These are phyloP conservation scores for Xenentodon cancila DNA, from an alignment of 2,797 vertebrate genomes.

Conservation along the genomic window DNA sequence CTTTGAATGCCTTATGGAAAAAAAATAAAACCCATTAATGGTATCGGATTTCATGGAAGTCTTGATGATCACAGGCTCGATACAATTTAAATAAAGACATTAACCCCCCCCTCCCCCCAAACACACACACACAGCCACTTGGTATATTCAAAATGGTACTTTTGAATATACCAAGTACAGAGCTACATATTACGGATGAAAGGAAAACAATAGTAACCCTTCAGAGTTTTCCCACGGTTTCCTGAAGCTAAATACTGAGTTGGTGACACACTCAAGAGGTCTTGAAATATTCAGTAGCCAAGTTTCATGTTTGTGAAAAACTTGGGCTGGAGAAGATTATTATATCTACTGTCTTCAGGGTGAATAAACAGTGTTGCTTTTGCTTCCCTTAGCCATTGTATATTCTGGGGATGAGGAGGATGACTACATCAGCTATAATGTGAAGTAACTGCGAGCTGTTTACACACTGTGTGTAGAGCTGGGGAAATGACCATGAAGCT, in stretches of 20 bases:
- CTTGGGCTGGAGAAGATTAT: constrained; percentile 74
- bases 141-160: constrained; percentile 40
- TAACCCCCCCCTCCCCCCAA: no score
- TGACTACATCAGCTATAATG: constrained; percentile 62
- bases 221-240: constrained; percentile 57
- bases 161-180: constrained; percentile 49
- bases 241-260: constrained; percentile 75
- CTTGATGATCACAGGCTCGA: no score
- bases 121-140: no score
- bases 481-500: constrained; percentile 44
- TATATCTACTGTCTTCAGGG: constrained; percentile 75
- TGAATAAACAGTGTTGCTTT: constrained; percentile 71
- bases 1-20: no score
- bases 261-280: constrained; percentile 66
- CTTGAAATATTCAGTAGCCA: constrained; percentile 78
- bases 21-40: no score
- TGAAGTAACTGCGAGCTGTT: constrained; percentile 56
- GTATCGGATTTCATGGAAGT: no score
- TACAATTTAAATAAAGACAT: no score
- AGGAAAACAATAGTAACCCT: constrained; percentile 62
- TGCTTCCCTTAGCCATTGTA: constrained; percentile 41
- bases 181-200: constrained; percentile 59
- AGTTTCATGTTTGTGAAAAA: constrained; percentile 69
- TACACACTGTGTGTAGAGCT: constrained; percentile 51
- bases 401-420: constrained; percentile 51